A percentile compares a stretch with the other conserved stretches of the same genome.
Evolutionary conservation across 2,797 vertebrate genomes (phyloP).

Genomic region (Phoebastria nigripes): DNA sequence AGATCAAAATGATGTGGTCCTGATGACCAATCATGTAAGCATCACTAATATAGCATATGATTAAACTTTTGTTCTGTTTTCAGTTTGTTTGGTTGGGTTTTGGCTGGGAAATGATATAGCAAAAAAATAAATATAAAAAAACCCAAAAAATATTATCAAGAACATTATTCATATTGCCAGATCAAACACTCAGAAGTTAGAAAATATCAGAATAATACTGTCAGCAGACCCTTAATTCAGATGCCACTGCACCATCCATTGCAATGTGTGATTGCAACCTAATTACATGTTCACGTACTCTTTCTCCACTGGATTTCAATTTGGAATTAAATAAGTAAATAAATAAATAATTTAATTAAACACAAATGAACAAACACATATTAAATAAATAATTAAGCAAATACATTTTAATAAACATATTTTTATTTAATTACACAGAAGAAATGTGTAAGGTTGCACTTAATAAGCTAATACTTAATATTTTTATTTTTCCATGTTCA

Average conservation of each 20-base stretch:
- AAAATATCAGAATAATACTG: not conserved
- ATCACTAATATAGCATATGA: not conserved
- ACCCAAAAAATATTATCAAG: rapidly evolving
- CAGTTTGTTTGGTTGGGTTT: not conserved
- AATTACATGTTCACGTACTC: not conserved
- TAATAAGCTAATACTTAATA: not conserved
- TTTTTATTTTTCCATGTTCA: not conserved
- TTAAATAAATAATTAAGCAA: not conserved
- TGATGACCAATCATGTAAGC: not conserved
- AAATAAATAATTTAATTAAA: not conserved
- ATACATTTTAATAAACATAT: not conserved
- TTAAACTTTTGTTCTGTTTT: not conserved
- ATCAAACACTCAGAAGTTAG: not conserved
- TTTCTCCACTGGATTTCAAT: not conserved
- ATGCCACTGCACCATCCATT: not conserved
- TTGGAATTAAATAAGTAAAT: not conserved
- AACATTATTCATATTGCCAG: not conserved
- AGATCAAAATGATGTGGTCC: rapidly evolving
- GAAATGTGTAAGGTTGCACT: not conserved
- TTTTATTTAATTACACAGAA: not conserved
- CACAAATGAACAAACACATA: not conserved
- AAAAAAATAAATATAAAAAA: not conserved
- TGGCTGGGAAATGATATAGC: not conserved
- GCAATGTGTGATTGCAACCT: not conserved
- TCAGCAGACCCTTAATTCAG: not conserved